Evolutionary conservation across 2,888 invertebrate species (phyloP).

Genomic region (Sphinx pinastri): DNA sequence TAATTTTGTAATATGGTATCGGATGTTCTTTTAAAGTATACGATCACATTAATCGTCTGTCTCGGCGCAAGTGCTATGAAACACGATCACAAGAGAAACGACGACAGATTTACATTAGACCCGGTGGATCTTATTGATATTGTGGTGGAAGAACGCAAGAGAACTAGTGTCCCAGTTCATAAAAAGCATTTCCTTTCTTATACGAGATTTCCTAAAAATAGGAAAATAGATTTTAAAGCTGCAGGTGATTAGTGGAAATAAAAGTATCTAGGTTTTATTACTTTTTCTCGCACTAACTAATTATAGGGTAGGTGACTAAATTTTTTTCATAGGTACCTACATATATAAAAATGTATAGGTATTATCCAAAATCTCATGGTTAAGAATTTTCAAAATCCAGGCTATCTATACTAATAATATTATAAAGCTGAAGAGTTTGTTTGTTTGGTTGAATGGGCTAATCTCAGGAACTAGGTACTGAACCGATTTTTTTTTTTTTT

Average conservation of each 20-base stretch:
- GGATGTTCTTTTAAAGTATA: background rate
- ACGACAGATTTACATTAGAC: constrained; percentile 50
- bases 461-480: too few species aligned
- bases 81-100: constrained; percentile 34
- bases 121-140: constrained; percentile 57
- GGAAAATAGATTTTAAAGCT: background rate
- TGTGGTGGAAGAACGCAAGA: constrained; percentile 47
- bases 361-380: too few species aligned
- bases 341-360: too few species aligned
- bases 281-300: too few species aligned
- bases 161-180: background rate
- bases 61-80: background rate
- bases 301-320: too few species aligned
- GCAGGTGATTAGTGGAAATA: background rate
- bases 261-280: background rate
- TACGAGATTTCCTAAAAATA: background rate
- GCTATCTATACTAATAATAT: too few species aligned
- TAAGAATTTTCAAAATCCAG: too few species aligned
- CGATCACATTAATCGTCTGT: background rate
- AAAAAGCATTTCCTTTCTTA: background rate
- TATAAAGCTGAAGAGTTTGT: too few species aligned
- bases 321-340: too few species aligned
- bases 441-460: too few species aligned
- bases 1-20: background rate
- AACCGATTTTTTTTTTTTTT: too few species aligned